Evolutionary conservation across 1,140 invertebrate genomes (phyloP), one percentile per base, ranked within the genome.

Genomic region (Vollenhovia emeryi): DNA sequence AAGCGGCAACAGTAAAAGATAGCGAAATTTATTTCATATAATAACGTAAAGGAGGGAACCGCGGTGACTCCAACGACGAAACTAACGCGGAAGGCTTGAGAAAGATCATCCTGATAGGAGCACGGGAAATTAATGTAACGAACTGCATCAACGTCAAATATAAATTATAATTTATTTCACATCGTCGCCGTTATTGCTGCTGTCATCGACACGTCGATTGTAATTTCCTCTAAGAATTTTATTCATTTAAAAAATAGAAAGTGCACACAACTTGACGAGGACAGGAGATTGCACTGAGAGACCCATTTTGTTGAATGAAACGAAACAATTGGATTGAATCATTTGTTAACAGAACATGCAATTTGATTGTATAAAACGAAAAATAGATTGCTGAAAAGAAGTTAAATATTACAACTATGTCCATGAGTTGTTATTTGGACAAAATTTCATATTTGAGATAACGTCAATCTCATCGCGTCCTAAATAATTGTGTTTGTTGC

Each of bases 111-210:
- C 15, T 11, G 68, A 71, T 33, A 71, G 30, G 18, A 0, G 11
- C n/a, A 36, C 21, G 2, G 7, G 18, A 55, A 55, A 21, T 36
- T 73, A 73, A 55, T 36, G 36, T 36, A n/a, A 33, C 33, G 15
- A 55, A 50, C n/a, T n/a, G 48, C 69, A 73, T 36, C n/a, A n/a
- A 73, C 36, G 48, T 52, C 52, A 33, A 33, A 18, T 73, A 45
- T 45, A 48, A 48, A 68, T 68, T 69, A 69, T n/a, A 27, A 71
- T 71, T 27, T 69, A 71, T 71, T 69, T 69, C 50, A 30, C 43
- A 68, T 68, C 15, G 24, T 68, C 24, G 43, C n/a, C 21, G 18
- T 30, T 52, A 71, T 7, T 50, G 48, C 0, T 50, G 24, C 9
- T 68, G 45, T 69, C 66, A n/a, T 50, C 18, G 15, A 13, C 27